Conservation (phyloP, 2,888 invertebrate genomes). For the Agonopterix alstromeriana region DNA sequence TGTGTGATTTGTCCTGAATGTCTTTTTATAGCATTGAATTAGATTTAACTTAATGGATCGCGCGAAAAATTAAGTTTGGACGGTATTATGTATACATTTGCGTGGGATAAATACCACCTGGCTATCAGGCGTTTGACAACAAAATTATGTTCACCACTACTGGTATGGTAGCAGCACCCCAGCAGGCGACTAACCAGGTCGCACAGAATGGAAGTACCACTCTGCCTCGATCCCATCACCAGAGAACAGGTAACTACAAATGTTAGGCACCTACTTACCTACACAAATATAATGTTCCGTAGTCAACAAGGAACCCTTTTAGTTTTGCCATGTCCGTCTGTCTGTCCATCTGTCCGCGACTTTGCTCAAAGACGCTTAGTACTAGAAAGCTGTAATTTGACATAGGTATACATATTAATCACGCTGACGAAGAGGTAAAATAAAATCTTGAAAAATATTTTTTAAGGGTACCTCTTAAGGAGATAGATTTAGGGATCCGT, state of each 20-base stretch:
- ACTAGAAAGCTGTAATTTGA: too few species aligned
- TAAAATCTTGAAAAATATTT: too few species aligned
- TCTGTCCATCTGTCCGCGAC: too few species aligned
- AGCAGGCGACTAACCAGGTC: slow-evolving; percentile 61
- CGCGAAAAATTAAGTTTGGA: slow-evolving; percentile 21
- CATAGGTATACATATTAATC: too few species aligned
- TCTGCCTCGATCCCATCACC: slow-evolving; percentile 67
- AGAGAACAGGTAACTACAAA: slow-evolving; percentile 51
- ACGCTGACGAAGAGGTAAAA: too few species aligned
- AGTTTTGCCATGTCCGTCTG: too few species aligned
- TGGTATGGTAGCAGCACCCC: slow-evolving; percentile 66
- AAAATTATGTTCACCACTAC: slow-evolving; percentile 46
- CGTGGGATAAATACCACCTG: slow-evolving; percentile 61
- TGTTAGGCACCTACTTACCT: too few species aligned
- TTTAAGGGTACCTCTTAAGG: too few species aligned
- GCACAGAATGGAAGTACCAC: slow-evolving; percentile 68
- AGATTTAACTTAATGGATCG: slow-evolving; percentile 6
- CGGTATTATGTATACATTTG: slow-evolving; percentile 65
- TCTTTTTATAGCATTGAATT: background rate
- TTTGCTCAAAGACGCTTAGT: too few species aligned
- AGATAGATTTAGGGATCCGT: too few species aligned
- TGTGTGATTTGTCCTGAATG: slow-evolving; percentile 24
- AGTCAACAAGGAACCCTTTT: too few species aligned
- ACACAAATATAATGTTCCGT: too few species aligned
- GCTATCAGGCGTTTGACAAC: slow-evolving; percentile 49